A percentile compares a stretch with the other conserved stretches of the same genome.
Evolutionary conservation across 2,113 vertebrate species (phyloP).

Genomic region (Puntigrus tetrazona): DNA sequence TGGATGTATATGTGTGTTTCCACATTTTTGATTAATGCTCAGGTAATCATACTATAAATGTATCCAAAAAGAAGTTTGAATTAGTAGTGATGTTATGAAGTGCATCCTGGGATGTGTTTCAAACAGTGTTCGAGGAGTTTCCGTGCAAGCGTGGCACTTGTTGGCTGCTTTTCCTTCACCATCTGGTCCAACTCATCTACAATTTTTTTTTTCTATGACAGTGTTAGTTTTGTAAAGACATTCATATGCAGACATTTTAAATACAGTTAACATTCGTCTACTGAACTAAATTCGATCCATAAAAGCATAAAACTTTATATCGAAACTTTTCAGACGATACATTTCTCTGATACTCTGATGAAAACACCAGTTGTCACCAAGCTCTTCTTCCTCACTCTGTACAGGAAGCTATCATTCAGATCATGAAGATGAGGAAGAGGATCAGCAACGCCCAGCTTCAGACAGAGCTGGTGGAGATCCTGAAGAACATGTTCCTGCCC

Average conservation of each 20-base stretch:
- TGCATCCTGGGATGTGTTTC: not conserved
- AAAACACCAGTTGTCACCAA: not conserved
- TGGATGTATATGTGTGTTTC: not conserved
- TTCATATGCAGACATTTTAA: not conserved
- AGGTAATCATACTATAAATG: not conserved
- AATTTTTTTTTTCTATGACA: not conserved
- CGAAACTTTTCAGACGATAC: not conserved
- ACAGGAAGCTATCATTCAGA: conserved; percentile 97
- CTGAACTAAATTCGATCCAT: not conserved
- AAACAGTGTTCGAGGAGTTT: not conserved
- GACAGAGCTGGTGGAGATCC: conserved; percentile 97
- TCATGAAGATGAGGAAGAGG: conserved; percentile 99
- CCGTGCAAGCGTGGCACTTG: not conserved
- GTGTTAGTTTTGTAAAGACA: not conserved
- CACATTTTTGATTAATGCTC: not conserved
- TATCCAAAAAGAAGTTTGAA: not conserved
- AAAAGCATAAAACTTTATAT: not conserved
- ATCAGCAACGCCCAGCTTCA: conserved; percentile 97
- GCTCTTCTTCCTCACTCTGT: not conserved
- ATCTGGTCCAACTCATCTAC: not conserved
- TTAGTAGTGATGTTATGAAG: not conserved
- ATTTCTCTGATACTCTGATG: not conserved
- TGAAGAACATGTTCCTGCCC: conserved; percentile 99
- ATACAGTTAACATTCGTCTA: not conserved
- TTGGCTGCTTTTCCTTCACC: not conserved